A percentile compares a stretch with the other conserved stretches of the same genome.
These are phyloP conservation scores for Cyclophora albipunctata DNA, from an alignment of 2,888 invertebrate species.

Conservation along the genomic window DNA sequence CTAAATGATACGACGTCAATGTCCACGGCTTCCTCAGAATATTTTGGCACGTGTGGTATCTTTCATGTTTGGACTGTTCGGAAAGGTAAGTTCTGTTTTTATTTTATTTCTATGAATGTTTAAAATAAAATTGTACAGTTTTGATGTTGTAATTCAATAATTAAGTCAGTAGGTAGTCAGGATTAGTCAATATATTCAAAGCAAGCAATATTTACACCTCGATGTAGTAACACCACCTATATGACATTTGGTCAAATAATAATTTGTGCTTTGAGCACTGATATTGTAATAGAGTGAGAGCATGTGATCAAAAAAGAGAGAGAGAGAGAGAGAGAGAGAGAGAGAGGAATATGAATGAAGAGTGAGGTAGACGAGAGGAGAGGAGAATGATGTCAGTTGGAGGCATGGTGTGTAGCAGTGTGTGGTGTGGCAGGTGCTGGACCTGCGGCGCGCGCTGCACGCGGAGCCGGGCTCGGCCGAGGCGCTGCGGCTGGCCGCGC, in stretches of 20 bases:
- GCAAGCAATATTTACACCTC: no score
- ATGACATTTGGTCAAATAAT: no score
- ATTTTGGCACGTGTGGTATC: constrained; percentile 54
- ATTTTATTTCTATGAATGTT: constrained; percentile 27
- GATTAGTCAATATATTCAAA: no score
- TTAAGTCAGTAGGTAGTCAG: no score
- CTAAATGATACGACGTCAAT: constrained; percentile 46
- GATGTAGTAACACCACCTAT: no score
- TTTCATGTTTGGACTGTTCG: constrained; percentile 33
- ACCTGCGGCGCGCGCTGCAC: constrained; percentile 86
- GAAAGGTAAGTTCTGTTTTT: constrained; percentile 56
- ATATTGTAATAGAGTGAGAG: no score
- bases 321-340: not conserved
- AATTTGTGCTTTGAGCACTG: no score
- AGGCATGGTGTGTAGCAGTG: constrained; percentile 24
- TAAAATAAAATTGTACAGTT: constrained; percentile 1
- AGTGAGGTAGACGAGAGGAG: not conserved
- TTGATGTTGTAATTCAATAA: no score
- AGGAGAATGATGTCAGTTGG: not conserved
- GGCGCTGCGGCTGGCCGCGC: constrained; percentile 71
- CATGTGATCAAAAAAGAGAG: no score
- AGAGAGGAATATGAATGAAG: not conserved
- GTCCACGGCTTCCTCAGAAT: constrained; percentile 53
- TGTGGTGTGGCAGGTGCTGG: constrained; percentile 80
- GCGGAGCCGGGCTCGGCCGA: constrained; percentile 79